These are phyloP conservation scores for Alligator sinensis DNA, from an alignment of 2,113 vertebrate genomes.

Conservation along the genomic window DNA sequence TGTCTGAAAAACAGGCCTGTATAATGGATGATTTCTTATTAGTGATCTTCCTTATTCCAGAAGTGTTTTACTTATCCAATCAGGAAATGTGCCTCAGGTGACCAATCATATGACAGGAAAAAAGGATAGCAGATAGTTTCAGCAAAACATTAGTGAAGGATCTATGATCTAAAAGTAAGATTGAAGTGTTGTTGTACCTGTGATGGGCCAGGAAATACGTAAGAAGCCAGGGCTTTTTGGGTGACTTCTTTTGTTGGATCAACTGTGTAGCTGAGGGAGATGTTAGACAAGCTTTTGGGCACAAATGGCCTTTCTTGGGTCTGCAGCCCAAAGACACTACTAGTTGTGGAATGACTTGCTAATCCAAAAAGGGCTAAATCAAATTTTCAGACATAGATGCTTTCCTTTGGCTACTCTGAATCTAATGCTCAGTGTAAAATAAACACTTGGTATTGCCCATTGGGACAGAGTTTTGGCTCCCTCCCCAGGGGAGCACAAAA, in stretches of 20 bases:
- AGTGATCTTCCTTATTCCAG: not conserved
- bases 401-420: not conserved
- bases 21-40: not conserved
- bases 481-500: not conserved
- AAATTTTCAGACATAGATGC: not conserved
- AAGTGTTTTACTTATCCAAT: not conserved
- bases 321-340: rapidly evolving
- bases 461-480: not conserved
- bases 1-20: not conserved
- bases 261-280: too few species aligned
- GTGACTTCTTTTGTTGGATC: too few species aligned
- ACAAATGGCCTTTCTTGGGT: too few species aligned
- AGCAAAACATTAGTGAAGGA: too few species aligned
- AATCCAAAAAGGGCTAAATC: not conserved
- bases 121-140: too few species aligned
- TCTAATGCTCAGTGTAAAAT: not conserved
- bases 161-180: rapidly evolving
- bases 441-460: not conserved
- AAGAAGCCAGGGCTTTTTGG: too few species aligned
- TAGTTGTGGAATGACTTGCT: not conserved
- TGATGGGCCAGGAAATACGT: too few species aligned
- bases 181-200: not conserved
- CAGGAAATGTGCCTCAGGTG: not conserved
- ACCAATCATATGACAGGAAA: not conserved
- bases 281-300: too few species aligned